Conservation (phyloP, 2,888 invertebrate genomes). For the Parascotia fuliginaria region DNA sequence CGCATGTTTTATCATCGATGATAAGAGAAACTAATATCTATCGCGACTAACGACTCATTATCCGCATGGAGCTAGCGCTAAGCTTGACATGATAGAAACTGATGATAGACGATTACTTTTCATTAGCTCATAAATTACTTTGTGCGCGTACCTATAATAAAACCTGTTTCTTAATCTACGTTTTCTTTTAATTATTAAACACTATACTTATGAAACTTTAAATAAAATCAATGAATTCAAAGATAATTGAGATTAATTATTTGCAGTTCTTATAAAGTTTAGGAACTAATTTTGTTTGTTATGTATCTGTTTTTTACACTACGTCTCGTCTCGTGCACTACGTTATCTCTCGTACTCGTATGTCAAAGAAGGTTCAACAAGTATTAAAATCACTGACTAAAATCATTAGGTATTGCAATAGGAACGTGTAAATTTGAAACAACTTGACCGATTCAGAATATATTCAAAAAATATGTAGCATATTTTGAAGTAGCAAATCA, state of each 20-base stretch:
- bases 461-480: no score
- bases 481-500: no score
- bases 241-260: background rate
- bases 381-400: no score
- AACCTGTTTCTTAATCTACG: background rate
- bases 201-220: background rate
- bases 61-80: slow-evolving; percentile 18
- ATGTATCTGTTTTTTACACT: background rate
- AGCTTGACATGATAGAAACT: slow-evolving; percentile 46
- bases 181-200: background rate
- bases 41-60: slow-evolving; percentile 67
- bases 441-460: no score
- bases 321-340: no score
- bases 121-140: slow-evolving; percentile 23
- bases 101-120: slow-evolving; percentile 33
- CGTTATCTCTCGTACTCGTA: no score
- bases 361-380: no score
- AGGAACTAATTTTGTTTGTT: background rate
- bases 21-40: slow-evolving; percentile 79
- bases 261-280: background rate
- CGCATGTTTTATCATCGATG: slow-evolving; percentile 81
- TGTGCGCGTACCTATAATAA: slow-evolving; percentile 2
- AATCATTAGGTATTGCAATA: no score
- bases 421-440: no score
- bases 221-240: background rate